Percentiles rank a stretch among this genome's conserved stretches.
Evolutionary conservation across 2,888 invertebrate species (phyloP).

Genomic region (Scaeva pyrastri): DNA sequence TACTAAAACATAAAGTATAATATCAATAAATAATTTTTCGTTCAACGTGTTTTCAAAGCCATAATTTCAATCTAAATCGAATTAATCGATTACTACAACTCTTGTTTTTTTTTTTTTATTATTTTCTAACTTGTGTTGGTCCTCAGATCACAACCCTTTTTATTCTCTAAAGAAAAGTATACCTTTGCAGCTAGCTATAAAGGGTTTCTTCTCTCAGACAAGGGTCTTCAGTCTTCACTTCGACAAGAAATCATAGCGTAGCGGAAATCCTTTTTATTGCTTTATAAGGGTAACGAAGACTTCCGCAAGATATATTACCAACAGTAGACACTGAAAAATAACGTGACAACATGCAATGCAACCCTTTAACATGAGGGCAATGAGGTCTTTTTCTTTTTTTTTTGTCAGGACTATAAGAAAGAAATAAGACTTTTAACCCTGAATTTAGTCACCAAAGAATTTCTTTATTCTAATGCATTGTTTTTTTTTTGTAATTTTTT

Average conservation of each 20-base stretch:
- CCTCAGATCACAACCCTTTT: constrained; percentile 29
- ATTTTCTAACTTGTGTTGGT: constrained; percentile 78
- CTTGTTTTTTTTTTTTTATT: constrained; percentile 78
- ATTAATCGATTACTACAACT: constrained; percentile 83
- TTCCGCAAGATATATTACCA: constrained; percentile 75
- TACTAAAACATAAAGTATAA: constrained; percentile 61
- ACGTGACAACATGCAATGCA: constrained; percentile 85
- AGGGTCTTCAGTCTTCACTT: constrained; percentile 67
- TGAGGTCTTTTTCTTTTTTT: constrained; percentile 26
- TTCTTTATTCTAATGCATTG: constrained; percentile 60
- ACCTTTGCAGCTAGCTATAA: constrained; percentile 2
- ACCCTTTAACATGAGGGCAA: constrained; percentile 76
- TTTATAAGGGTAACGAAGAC: constrained; percentile 75
- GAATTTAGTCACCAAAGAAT: constrained; percentile 74
- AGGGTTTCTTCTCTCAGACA: constrained; percentile 58
- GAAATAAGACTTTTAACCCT: constrained; percentile 74
- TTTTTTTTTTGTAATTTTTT: neutral
- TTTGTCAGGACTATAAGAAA: constrained; percentile 34
- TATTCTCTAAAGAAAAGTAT: neutral
- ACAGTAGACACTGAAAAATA: constrained; percentile 78
- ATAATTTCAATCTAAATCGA: constrained; percentile 84
- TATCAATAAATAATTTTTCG: constrained; percentile 75
- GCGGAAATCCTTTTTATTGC: constrained; percentile 76
- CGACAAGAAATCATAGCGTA: constrained; percentile 75
- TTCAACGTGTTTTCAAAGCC: constrained; percentile 79